Evolutionary conservation across 2,888 invertebrate species (phyloP), one percentile per base, ranked within the genome.

Genomic region (Prenolepis imparis): DNA sequence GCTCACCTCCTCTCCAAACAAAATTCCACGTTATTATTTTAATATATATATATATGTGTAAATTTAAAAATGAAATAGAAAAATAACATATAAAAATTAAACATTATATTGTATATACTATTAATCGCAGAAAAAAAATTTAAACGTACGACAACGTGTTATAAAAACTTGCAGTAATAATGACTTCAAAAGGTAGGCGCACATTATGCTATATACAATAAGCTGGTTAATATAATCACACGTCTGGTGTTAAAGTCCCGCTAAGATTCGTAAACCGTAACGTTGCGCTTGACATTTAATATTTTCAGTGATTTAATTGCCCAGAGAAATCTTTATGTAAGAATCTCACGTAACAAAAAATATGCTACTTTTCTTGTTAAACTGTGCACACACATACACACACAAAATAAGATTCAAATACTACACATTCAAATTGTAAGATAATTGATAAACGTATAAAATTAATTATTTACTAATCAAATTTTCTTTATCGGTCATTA

Each of bases 251-350:
- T 82, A 66, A 86, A 90, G 86, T 87, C 84, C 86, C 84, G 87
- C 89, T 90, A 89, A 90, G 88, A 86, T 85, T 86, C 83, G 72
- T 75, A 84, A 89, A 83, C 73, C 82, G 82, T 74, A 84, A 82
- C 83, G 41, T 80, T 66, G 28, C 80, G 44, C 68, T 77, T 52
- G 52, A 61, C 72, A 73, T 74, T 77, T 84, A 57, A 24, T 39
- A 74, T 52, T 57, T 66, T 57, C 44, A 12, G 8, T 36, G n/a
- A 64, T 8, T 64, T 39, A 28, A 52, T 6, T 6, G 18, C 24
- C 21, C 1, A 21, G 1, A 66, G 18, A 66, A 66, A 66, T 36
- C 36, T 66, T 66, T 66, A 75, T 15, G 9, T 75, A 66, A 52
- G 18, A 75, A 66, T 39, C 24, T 75, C 12, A 15, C 52, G 24